Evolutionary conservation across 2,113 vertebrate species (phyloP).

Genomic region (Chascanopsetta lugubris): DNA sequence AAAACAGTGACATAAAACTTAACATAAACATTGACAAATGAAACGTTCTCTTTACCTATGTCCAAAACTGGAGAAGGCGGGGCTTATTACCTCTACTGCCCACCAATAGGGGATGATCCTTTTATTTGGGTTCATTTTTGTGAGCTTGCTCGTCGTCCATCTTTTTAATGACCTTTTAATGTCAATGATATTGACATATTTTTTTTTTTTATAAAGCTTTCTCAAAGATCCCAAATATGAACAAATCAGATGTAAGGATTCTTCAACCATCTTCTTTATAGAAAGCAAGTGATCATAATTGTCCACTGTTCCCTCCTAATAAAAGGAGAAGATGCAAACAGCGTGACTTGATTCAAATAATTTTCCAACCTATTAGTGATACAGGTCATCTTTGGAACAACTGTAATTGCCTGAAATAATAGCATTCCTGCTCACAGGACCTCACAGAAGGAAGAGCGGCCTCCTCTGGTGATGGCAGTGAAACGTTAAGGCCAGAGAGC

Average conservation of each 20-base stretch:
- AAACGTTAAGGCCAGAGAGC: slow-evolving; percentile 17
- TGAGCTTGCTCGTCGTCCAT: not conserved
- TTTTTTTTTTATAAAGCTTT: not conserved
- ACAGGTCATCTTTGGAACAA: slow-evolving; percentile 18
- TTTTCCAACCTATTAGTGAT: slow-evolving; percentile 34
- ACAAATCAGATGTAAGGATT: not conserved
- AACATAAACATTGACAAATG: no score
- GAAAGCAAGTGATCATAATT: slow-evolving; percentile 14
- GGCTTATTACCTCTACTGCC: not conserved
- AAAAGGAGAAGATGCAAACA: slow-evolving; percentile 25
- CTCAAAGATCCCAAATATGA: slow-evolving; percentile 3
- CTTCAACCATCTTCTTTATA: not conserved
- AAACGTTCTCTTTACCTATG: no score
- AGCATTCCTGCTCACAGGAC: slow-evolving; percentile 9
- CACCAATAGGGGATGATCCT: not conserved
- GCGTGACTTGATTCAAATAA: slow-evolving; percentile 21
- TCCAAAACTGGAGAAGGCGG: not conserved
- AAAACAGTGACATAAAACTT: no score
- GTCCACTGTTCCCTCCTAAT: slow-evolving; percentile 22
- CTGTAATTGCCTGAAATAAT: slow-evolving; percentile 46
- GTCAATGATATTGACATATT: no score
- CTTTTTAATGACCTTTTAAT: no score
- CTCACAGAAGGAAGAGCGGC: slow-evolving; percentile 6
- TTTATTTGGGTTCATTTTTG: not conserved
- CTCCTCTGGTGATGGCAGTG: slow-evolving; percentile 16